Evolutionary conservation across 1,140 invertebrate genomes (phyloP), one percentile per base, ranked within the genome.

Genomic region (Elysia chlorotica): DNA sequence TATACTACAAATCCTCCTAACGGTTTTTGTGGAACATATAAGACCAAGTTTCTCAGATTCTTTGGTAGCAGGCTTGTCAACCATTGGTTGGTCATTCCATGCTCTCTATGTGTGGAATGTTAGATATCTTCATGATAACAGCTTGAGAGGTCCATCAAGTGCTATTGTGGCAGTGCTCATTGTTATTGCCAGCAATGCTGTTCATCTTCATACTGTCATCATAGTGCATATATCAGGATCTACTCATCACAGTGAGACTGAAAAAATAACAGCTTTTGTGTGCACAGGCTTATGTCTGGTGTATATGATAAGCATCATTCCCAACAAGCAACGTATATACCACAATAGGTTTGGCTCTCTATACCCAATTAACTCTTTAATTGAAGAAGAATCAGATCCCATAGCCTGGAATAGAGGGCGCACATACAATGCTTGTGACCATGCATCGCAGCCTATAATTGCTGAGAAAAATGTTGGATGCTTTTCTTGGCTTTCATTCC

Each of bases 11-110:
- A 88, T 91, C 14, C 83, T 91, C 41, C 85, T 93, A 66, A 92
- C 92, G 48, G 88, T 93, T 69, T 83, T 92, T 62, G 88, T 92
- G 79, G 87, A 85, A 10, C 54, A 82, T n/a, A 65, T 74, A 30
- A 69, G 53, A 62, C 73, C 87, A 37, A 83, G 89, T 78, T 89
- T 91, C 33, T 89, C 92, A 68, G 92, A 94, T 86, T 92, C 93
- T 82, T 90, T 95, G 54, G 87, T 91, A 30, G 89, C 90, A 59
- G 90, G 90, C 57, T 88, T 92, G 33, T 89, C 93, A 83, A 91
- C 90, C 78, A 83, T 94, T 73, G 89, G 92, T 73, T 96, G 94
- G 94, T 84, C 93, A 33, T 88, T 94, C 21, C 94, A 96, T 88
- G 90, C 93, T 77, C 89, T 91, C 21, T 96, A 92, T 85, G 87